These are phyloP conservation scores for Hydraecia micacea DNA, from an alignment of 2,888 invertebrate genomes.

Conservation along the genomic window DNA sequence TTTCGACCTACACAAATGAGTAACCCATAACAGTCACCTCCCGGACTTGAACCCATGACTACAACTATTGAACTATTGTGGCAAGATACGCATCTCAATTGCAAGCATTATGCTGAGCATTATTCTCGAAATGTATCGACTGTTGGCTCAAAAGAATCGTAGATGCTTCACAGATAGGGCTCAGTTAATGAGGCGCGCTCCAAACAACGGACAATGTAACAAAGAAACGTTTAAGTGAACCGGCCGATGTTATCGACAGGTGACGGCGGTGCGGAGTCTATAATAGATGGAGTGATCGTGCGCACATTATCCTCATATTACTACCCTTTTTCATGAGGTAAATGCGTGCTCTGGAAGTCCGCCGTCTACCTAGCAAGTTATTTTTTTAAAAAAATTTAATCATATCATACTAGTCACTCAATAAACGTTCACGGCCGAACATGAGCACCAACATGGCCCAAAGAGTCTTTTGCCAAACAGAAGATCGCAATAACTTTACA, in stretches of 20 bases:
- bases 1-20: slow-evolving; percentile 15
- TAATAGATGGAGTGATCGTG: slow-evolving; percentile 13
- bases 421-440: background rate
- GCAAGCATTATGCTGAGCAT: slow-evolving; percentile 48
- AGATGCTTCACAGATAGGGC: slow-evolving; percentile 50
- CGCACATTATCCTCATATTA: background rate
- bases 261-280: slow-evolving; percentile 12
- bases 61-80: slow-evolving; percentile 53
- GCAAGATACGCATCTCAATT: slow-evolving; percentile 63
- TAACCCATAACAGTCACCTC: slow-evolving; percentile 28
- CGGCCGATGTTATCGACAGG: slow-evolving; percentile 70
- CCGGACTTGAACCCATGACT: slow-evolving; percentile 34
- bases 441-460: background rate
- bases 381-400: background rate
- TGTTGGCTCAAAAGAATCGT: slow-evolving; percentile 51
- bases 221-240: slow-evolving; percentile 72
- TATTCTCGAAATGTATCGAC: slow-evolving; percentile 51
- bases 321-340: no score
- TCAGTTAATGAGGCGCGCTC: slow-evolving; percentile 60
- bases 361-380: no score
- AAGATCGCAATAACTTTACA: background rate
- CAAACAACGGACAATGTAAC: slow-evolving; percentile 69
- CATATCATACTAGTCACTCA: background rate
- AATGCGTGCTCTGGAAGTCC: no score
- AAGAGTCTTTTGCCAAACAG: background rate